Evolutionary conservation across 2,113 vertebrate species (phyloP).

Genomic region (Cricetomys ansorgei): DNA sequence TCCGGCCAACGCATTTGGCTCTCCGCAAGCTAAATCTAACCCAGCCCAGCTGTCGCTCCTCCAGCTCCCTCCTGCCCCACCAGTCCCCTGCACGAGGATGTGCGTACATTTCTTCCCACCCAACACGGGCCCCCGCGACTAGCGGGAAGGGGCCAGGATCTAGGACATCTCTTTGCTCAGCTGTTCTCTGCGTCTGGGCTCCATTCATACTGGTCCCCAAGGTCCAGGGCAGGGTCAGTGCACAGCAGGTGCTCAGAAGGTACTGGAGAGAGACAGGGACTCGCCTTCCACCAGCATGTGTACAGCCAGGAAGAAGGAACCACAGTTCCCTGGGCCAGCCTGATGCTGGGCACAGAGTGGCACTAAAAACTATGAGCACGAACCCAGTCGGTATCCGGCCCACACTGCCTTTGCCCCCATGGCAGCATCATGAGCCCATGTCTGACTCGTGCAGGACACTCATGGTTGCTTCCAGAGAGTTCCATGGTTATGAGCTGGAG

Average conservation of each 20-base stretch:
- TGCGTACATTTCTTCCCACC: neutral
- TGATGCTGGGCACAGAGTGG: neutral
- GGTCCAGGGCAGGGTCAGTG: neutral
- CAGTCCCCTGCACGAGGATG: neutral
- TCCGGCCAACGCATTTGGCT: slow-evolving; percentile 61
- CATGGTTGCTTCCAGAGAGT: neutral
- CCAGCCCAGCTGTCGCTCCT: slow-evolving; percentile 68
- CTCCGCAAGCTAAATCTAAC: slow-evolving; percentile 58
- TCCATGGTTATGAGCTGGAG: neutral
- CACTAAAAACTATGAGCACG: neutral
- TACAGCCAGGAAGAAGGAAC: neutral
- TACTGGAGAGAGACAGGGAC: neutral
- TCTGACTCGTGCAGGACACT: neutral
- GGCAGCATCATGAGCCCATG: neutral
- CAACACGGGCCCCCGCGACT: neutral
- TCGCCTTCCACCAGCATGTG: rapidly evolving
- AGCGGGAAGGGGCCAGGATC: too few relatives aligned
- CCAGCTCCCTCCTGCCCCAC: neutral
- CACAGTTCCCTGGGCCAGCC: neutral
- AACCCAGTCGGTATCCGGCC: neutral
- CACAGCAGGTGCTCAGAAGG: neutral
- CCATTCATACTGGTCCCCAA: rapidly evolving
- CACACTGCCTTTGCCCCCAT: too few relatives aligned
- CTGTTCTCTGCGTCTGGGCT: neutral
- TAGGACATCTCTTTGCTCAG: neutral